Conservation (phyloP, 2,113 vertebrate genomes). For the Coreoperca whiteheadi region DNA sequence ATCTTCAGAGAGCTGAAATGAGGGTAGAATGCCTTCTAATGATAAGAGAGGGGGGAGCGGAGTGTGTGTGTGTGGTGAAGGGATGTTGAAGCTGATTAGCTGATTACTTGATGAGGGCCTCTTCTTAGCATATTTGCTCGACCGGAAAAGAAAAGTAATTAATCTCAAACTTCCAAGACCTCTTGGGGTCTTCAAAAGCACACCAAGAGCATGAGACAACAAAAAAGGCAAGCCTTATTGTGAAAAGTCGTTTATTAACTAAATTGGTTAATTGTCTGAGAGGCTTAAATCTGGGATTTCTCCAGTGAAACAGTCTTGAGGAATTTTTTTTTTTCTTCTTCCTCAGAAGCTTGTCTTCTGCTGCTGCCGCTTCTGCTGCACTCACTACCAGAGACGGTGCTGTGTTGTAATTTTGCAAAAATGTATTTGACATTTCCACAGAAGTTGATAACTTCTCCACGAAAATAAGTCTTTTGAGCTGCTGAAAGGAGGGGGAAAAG, state of each 20-base stretch:
- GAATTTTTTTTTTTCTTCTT: not conserved
- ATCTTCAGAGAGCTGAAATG: slow-evolving; percentile 63
- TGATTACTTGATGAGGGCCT: slow-evolving; percentile 65
- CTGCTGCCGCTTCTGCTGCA: not conserved
- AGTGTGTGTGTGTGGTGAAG: slow-evolving; percentile 8
- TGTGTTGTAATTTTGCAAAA: slow-evolving; percentile 45
- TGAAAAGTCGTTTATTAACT: slow-evolving; percentile 48
- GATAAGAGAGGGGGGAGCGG: slow-evolving; percentile 58
- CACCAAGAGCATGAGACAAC: slow-evolving; percentile 49
- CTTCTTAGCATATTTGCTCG: slow-evolving; percentile 67
- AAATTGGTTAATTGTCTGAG: slow-evolving; percentile 58
- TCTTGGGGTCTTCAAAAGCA: slow-evolving; percentile 57
- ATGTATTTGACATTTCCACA: slow-evolving; percentile 65
- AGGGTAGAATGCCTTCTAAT: slow-evolving; percentile 57
- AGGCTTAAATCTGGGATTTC: slow-evolving; percentile 48
- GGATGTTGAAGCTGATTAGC: slow-evolving; percentile 65
- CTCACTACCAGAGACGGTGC: not conserved
- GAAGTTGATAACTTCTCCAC: slow-evolving; percentile 48
- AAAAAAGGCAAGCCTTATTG: slow-evolving; percentile 48
- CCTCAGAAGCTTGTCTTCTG: slow-evolving; percentile 15
- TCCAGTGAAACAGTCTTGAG: slow-evolving; percentile 9
- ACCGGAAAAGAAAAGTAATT: slow-evolving; percentile 74
- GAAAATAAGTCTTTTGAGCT: slow-evolving; percentile 46
- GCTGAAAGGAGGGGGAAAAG: slow-evolving; percentile 43
- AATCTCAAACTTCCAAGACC: slow-evolving; percentile 67